Evolutionary conservation across 2,888 invertebrate species (phyloP), one percentile per base, ranked within the genome.

Genomic region (Pardosa pseudoannulata): DNA sequence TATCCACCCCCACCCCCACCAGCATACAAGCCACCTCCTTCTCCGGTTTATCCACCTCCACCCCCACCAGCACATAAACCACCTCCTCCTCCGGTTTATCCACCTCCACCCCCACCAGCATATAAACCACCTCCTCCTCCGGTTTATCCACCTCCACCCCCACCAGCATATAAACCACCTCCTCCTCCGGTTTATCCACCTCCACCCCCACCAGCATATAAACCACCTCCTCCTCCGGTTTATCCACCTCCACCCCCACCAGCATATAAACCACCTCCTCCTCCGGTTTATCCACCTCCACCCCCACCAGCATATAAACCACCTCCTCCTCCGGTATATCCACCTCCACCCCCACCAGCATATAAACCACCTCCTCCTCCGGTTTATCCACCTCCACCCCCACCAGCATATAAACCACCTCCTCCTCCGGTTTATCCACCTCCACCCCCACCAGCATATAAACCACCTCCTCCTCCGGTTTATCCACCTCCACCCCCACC

Each of bases 381-480:
- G 11, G n/a, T 29, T 16, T 65, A 65, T 65, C 29, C n/a, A 31
- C 46, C 27, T 56, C 46, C 31, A 62, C 46, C 75, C 11, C 50
- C 31, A 75, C 64, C 65, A 65, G 50, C 41, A 70, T 19, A 32
- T 56, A 62, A 41, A 67, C 80, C 32, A 79, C 79, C 62, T 32
- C 27, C 65, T 13, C 46, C 82, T 23, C 75, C 68, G 23, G 27
- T 19, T 13, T 27, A 68, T 13, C 76, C 76, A 5, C 65, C 81
- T n/a, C 39, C 19, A 72, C 27, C 27, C 23, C 23, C 7, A 1
- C 87, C 72, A 16, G 0, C 56, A 6, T n/a, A n/a, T n/a, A n/a
- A n/a, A n/a, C 70, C 70, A 11, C 78, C 82, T 29, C 39, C 31
- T 64, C 41, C 46, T 11, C 56, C n/a, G 23, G 31, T 11, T 41